Conservation (phyloP, 2,113 vertebrate genomes). For the Gambusia holbrooki region DNA sequence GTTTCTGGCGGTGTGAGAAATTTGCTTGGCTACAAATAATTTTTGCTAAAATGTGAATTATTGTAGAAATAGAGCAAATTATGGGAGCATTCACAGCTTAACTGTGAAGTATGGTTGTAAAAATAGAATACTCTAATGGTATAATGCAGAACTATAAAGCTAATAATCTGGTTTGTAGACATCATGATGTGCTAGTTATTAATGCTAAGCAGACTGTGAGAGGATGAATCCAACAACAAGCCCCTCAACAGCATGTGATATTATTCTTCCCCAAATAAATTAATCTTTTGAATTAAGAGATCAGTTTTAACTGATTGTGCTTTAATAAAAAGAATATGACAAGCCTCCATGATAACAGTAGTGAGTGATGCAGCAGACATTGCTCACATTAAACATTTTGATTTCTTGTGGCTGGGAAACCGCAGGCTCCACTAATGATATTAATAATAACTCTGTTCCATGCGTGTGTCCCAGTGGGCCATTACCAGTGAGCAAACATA, state of each 20-base stretch:
- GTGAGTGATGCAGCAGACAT: background rate
- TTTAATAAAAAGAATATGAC: background rate
- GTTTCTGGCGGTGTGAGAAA: no score
- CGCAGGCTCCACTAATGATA: conserved; percentile 2
- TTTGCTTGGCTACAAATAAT: no score
- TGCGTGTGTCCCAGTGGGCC: conserved; percentile 1
- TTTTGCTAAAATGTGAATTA: background rate
- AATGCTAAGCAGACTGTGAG: conserved; percentile 33
- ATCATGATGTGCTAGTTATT: conserved; percentile 42
- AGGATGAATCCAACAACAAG: conserved; percentile 26
- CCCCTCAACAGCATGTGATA: conserved; percentile 19
- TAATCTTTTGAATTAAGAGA: background rate
- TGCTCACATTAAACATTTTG: conserved; percentile 7
- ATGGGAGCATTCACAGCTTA: background rate
- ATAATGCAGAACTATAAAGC: conserved; percentile 22
- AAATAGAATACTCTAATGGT: background rate
- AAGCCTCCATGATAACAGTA: conserved; percentile 8
- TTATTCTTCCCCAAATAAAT: conserved; percentile 25
- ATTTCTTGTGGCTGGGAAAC: conserved; percentile 5
- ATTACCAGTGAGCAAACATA: background rate
- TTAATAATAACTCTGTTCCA: conserved; percentile 9
- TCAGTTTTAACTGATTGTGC: conserved; percentile 17
- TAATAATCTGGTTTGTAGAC: conserved; percentile 1
- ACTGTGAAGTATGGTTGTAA: background rate
- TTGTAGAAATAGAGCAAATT: background rate